Evolutionary conservation across 1,140 invertebrate species (phyloP), one percentile per base, ranked within the genome.

Genomic region (Megalopta genalis): DNA sequence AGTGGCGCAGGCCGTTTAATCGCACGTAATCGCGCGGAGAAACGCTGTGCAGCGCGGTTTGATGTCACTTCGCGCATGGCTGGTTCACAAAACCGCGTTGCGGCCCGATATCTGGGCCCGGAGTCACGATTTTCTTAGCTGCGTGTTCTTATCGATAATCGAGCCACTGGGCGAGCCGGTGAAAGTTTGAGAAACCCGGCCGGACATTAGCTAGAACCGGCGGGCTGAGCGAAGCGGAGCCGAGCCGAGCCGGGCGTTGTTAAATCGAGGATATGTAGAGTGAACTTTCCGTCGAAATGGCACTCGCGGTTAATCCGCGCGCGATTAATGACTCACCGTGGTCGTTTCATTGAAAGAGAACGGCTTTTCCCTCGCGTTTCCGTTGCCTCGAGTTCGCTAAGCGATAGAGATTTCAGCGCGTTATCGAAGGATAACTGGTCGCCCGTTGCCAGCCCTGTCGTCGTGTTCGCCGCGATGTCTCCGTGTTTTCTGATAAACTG

Each of bases 151-250:
- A 87, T 87, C 85, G 85, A 87, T 82, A 71, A 72, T 76, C 78
- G 57, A 74, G 59, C 73, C 59, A 62, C 42, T 62, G 83, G 86
- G 78, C 87, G 87, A 87, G 85, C 72, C 72, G 85, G 90, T 90
- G 90, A 90, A 90, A 90, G 90, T 90, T 89, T 88, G 87, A 87
- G 88, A 90, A 90, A 90, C 87, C 73, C 74, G 74, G 77, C 81
- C 72, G 79, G 79, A 88, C 82, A 68, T 85, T 82, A 81, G 74
- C 77, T 83, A 63, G 72, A 60, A 77, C 23, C 16, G 79, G 25
- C 32, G 32, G 32, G 32, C 32, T 4, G 32, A 32, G 32, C 32
- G 32, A 32, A 4, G 32, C 32, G 32, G 32, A 32, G 32, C 32
- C 32, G 42, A 46, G 42, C 57, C 65, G 16, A 65, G 37, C 39